Percentiles rank a stretch among this genome's conserved stretches.
Evolutionary conservation across 2,113 vertebrate genomes (phyloP).

Genomic region (Vidua chalybeata): DNA sequence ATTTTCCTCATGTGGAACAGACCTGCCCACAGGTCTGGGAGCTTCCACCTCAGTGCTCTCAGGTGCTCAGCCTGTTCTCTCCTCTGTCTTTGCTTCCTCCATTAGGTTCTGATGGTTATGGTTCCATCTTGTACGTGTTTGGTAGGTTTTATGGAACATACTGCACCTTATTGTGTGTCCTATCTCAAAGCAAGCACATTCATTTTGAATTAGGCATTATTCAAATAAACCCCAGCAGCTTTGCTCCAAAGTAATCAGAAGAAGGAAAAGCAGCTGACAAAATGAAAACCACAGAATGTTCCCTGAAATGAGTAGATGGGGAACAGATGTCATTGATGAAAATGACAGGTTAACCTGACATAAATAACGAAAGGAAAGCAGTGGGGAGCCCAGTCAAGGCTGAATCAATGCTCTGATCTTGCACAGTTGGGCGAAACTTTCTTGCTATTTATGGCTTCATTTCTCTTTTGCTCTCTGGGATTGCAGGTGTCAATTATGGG

Average conservation of each 20-base stretch:
- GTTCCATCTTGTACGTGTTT: background rate
- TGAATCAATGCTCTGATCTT: constrained; percentile 50
- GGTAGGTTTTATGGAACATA: background rate
- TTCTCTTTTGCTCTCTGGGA: background rate
- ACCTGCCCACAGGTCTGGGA: background rate
- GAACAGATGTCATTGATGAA: constrained; percentile 36
- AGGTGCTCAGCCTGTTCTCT: background rate
- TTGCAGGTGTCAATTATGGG: constrained; percentile 26
- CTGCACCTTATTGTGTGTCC: background rate
- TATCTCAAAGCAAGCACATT: constrained; percentile 1
- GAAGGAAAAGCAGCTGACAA: constrained; percentile 29
- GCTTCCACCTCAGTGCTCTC: background rate
- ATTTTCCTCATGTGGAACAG: background rate
- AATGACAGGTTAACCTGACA: constrained; percentile 51
- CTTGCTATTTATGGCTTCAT: constrained; percentile 27
- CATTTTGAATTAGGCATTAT: constrained; percentile 5
- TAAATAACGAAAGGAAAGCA: background rate
- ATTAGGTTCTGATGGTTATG: background rate
- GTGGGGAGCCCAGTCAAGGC: constrained; percentile 55
- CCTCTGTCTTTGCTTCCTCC: background rate
- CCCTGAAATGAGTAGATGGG: background rate
- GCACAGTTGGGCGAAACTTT: constrained; percentile 26
- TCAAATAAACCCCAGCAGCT: background rate
- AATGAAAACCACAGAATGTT: background rate
- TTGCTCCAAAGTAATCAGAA: constrained; percentile 37